These are phyloP conservation scores for Seira musarum DNA, from an alignment of 2,888 invertebrate genomes.

Conservation along the genomic window DNA sequence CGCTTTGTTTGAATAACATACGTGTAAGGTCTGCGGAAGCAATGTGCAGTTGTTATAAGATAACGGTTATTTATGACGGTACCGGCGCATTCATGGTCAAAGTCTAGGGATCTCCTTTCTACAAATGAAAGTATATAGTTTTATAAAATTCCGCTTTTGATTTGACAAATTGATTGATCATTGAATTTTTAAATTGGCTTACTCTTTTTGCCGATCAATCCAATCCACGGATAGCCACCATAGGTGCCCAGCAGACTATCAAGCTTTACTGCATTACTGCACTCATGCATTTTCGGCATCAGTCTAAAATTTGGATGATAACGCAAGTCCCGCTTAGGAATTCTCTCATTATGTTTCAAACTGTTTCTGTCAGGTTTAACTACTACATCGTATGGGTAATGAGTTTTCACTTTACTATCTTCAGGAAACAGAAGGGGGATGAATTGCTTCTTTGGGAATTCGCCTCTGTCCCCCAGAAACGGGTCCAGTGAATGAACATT, in stretches of 20 bases:
- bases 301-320: constrained; percentile 46
- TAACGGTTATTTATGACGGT: constrained; percentile 51
- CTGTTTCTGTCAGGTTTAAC: too few relatives aligned
- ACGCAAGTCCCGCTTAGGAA: constrained; percentile 9
- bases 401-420: too few relatives aligned
- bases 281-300: constrained; percentile 51
- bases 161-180: background rate
- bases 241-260: constrained; percentile 57
- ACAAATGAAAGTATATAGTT: constrained; percentile 21
- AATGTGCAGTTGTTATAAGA: constrained; percentile 56
- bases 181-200: background rate
- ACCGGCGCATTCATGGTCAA: constrained; percentile 57
- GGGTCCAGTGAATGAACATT: too few relatives aligned
- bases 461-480: too few relatives aligned
- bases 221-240: constrained; percentile 64
- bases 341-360: too few relatives aligned
- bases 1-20: constrained; percentile 15
- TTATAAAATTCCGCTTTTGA: background rate
- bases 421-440: too few relatives aligned
- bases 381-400: too few relatives aligned
- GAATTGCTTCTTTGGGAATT: too few relatives aligned
- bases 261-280: constrained; percentile 45
- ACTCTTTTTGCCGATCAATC: constrained; percentile 62
- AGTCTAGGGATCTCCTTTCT: constrained; percentile 27
- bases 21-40: constrained; percentile 24